phyloP scores from a whole-genome alignment of 2,888 invertebrate genomes.

The Bembecia ichneumoniformis region DNA sequence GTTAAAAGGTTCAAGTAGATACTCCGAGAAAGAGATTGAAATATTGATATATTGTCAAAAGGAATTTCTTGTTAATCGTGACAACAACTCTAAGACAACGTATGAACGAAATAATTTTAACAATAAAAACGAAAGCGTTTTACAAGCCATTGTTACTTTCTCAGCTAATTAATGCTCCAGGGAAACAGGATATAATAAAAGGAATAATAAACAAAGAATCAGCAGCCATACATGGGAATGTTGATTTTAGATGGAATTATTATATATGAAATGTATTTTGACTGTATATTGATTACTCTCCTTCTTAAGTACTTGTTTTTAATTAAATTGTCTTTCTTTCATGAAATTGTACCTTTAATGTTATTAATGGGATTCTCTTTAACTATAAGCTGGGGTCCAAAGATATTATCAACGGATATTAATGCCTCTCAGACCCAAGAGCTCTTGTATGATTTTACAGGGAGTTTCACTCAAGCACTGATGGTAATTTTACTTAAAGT shows the following conservation, averaged over 20 bases:
- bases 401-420: slow-evolving; percentile 37
- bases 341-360: slow-evolving; percentile 27
- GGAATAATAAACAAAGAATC: slow-evolving; percentile 11
- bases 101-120: background rate
- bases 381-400: slow-evolving; percentile 39
- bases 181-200: slow-evolving; percentile 18
- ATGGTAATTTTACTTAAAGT: slow-evolving; percentile 32
- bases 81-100: slow-evolving; percentile 4
- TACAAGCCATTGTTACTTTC: slow-evolving; percentile 26
- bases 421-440: slow-evolving; percentile 35
- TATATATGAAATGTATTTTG: slow-evolving; percentile 35
- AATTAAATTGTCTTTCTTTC: slow-evolving; percentile 19
- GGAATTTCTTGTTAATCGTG: slow-evolving; percentile 10
- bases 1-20: slow-evolving; percentile 27
- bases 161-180: slow-evolving; percentile 16
- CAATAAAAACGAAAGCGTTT: slow-evolving; percentile 14
- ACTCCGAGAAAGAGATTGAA: slow-evolving; percentile 27
- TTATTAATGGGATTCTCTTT: slow-evolving; percentile 34
- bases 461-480: slow-evolving; percentile 22
- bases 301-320: slow-evolving; percentile 37
- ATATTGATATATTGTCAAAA: slow-evolving; percentile 19
- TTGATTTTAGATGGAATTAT: slow-evolving; percentile 25
- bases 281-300: slow-evolving; percentile 28
- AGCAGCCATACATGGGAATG: slow-evolving; percentile 25
- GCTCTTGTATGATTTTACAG: slow-evolving; percentile 26